phyloP scores from a whole-genome alignment of 2,888 invertebrate species.

The Rhyacophila evoluta region DNA sequence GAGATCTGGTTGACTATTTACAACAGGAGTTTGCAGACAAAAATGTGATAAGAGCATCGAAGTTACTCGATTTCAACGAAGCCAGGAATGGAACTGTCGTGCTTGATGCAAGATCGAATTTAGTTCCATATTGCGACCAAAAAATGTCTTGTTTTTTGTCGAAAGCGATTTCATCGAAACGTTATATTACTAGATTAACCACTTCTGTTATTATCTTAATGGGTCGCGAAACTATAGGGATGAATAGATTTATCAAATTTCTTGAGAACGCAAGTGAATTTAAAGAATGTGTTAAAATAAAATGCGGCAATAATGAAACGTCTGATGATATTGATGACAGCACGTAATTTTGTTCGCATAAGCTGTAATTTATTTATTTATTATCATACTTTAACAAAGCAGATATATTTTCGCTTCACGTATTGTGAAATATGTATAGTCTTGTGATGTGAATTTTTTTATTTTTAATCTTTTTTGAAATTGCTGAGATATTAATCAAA shows the following conservation, averaged over 20 bases:
- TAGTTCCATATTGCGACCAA: slow-evolving; percentile 33
- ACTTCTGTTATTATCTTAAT: slow-evolving; percentile 32
- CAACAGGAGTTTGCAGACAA: slow-evolving; percentile 19
- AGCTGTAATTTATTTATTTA: too few relatives aligned
- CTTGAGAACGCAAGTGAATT: slow-evolving; percentile 42
- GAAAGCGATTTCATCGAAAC: slow-evolving; percentile 33
- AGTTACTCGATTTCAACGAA: slow-evolving; percentile 10
- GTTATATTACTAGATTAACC: slow-evolving; percentile 33
- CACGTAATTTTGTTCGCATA: background rate
- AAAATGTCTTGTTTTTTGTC: slow-evolving; percentile 46
- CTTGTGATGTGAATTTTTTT: too few relatives aligned
- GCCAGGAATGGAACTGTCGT: background rate
- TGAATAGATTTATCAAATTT: slow-evolving; percentile 32
- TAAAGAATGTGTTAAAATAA: slow-evolving; percentile 36
- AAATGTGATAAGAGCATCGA: slow-evolving; percentile 35
- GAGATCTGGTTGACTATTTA: slow-evolving; percentile 37
- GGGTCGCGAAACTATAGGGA: background rate
- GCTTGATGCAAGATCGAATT: background rate
- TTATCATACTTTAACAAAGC: too few relatives aligned
- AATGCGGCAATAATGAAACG: background rate
- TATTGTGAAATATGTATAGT: too few relatives aligned
- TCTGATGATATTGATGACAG: background rate
- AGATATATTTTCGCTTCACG: too few relatives aligned
- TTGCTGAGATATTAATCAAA: too few relatives aligned
- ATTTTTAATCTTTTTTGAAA: too few relatives aligned